Evolutionary conservation across 2,113 vertebrate species (phyloP).

Genomic region (Mobula birostris): DNA sequence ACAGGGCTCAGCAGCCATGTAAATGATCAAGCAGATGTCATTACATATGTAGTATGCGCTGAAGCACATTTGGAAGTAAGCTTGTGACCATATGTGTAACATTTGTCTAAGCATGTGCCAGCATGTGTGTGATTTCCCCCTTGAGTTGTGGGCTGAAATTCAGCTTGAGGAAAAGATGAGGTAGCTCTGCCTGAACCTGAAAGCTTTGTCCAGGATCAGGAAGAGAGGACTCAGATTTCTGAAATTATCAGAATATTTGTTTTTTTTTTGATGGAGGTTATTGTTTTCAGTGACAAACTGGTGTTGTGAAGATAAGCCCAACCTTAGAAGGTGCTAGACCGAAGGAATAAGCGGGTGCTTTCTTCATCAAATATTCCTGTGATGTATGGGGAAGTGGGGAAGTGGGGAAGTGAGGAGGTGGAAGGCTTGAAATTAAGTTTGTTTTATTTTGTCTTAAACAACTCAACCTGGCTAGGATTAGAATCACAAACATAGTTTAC

Average conservation of each 20-base stretch:
- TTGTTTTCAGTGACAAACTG: neutral
- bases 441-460: neutral
- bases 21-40: neutral
- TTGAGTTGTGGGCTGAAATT: neutral
- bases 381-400: neutral
- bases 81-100: neutral
- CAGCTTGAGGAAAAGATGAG: neutral
- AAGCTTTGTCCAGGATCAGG: neutral
- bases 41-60: neutral
- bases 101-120: neutral
- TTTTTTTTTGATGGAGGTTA: neutral
- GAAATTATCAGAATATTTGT: neutral
- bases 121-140: neutral
- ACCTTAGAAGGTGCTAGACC: neutral
- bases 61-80: neutral
- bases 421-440: neutral
- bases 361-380: neutral
- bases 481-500: neutral
- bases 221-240: neutral
- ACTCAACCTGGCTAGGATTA: neutral
- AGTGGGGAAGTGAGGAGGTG: neutral
- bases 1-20: neutral
- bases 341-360: neutral
- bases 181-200: neutral
- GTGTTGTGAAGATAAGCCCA: too few species aligned